Percentiles rank a stretch among this genome's conserved stretches.
Evolutionary conservation across 2,888 invertebrate species (phyloP).

Genomic region (Parasteatoda lunata): DNA sequence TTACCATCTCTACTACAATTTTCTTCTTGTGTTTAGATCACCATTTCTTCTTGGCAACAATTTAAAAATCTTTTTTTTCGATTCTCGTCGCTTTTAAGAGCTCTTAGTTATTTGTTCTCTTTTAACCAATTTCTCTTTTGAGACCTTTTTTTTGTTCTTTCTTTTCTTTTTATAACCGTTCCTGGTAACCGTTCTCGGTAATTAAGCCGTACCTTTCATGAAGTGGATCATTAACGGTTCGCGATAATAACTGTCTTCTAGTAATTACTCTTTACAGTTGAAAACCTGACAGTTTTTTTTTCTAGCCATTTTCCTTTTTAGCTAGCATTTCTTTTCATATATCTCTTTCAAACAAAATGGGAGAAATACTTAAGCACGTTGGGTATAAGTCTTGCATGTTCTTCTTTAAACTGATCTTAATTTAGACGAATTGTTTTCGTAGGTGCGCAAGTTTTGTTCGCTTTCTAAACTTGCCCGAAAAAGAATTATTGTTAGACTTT

Average conservation of each 20-base stretch:
- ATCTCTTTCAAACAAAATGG: constrained; percentile 21
- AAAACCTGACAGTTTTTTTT: constrained; percentile 52
- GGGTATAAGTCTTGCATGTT: constrained; percentile 5
- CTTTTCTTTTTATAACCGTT: constrained; percentile 42
- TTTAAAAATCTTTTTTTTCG: background rate
- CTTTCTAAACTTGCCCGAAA: background rate
- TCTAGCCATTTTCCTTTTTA: constrained; percentile 6
- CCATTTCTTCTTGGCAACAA: background rate
- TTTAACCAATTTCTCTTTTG: constrained; percentile 48
- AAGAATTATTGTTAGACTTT: constrained; percentile 4
- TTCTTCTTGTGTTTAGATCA: constrained; percentile 2
- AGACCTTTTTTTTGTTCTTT: constrained; percentile 27
- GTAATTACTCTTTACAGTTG: constrained; percentile 61
- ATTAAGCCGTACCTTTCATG: constrained; percentile 65
- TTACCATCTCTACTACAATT: constrained; percentile 10
- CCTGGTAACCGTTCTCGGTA: constrained; percentile 42
- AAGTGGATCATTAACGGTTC: constrained; percentile 60
- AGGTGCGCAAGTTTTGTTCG: constrained; percentile 31
- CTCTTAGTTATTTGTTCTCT: constrained; percentile 60
- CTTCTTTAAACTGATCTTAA: constrained; percentile 63
- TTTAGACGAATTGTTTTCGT: constrained; percentile 55
- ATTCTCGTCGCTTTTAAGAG: constrained; percentile 46
- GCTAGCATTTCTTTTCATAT: constrained; percentile 15
- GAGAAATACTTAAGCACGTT: constrained; percentile 58
- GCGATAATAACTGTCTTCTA: constrained; percentile 64